Base-by-base conservation (phyloP, 2,113 vertebrate genomes). In the Seriola quinqueradiata region DNA sequence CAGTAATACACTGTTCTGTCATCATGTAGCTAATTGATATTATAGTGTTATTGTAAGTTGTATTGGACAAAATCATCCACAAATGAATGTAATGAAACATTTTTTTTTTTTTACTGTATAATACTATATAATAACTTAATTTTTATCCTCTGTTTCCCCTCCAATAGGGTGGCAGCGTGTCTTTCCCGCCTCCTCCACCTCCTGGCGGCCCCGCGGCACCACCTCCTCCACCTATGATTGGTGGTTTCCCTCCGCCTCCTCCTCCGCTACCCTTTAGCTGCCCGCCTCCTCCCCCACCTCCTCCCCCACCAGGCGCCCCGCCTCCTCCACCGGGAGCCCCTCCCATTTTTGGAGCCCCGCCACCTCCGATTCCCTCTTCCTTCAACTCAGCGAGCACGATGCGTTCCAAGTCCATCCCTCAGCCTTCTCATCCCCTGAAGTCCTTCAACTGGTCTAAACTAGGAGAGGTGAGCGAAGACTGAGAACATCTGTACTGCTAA, bases 401-500 rank as follows among this genome's bases (percentile, higher is more conserved):
- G 93, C 96, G 95, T 92, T 96, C 96, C 86, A 99, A 99, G 87
- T 96, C 95, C 70, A 94, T 97, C 75, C 98, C 98, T 0, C 98
- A 99, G 90, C 98, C 98, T 21, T 98, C 98, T 23, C 97, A 99
- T 70, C 97, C 98, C 0, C 95, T 99, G 89, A 99, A 99, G 94
- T 99, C 98, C 57, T 99, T 99, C 94, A 99, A 99, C 95, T 99
- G 98, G 98, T 94, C 97, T 92, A 99, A 99, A 84, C 92, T 99
- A 28, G 97, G 95, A 46, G 97, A 98, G 97, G 98, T 99, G 89
- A 97, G 96, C 59, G 4, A 40, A 11, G 42, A 57, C 48, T 19
- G 46, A 17, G 50, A 52, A 52, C 50, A 52, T 52, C 19, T 52
- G 50, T 52, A n/a, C 5, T 52, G 19, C 19, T 52, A 52, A 55